These are phyloP conservation scores for Lagenorhynchus albirostris DNA, from an alignment of 2,113 vertebrate genomes.

Conservation along the genomic window DNA sequence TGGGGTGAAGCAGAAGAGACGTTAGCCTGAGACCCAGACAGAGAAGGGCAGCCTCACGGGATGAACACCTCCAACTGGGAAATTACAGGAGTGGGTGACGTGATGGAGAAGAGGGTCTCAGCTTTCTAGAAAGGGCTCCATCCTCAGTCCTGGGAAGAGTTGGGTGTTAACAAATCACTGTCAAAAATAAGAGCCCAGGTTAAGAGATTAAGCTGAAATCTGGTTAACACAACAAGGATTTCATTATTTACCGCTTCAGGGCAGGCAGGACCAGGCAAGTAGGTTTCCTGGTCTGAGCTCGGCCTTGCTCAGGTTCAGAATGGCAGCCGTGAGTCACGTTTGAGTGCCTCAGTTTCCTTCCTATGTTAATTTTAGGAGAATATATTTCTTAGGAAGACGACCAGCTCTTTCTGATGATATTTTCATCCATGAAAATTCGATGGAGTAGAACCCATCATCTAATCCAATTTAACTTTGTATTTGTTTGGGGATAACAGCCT, in stretches of 20 bases:
- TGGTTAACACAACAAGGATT: neutral
- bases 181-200: neutral
- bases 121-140: neutral
- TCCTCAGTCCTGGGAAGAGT: neutral
- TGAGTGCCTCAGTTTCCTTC: neutral
- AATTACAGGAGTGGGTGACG: neutral
- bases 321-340: neutral
- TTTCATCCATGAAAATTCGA: neutral
- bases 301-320: neutral
- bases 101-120: neutral
- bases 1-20: neutral
- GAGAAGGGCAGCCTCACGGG: neutral
- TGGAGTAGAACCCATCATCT: neutral
- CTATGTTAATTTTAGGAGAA: neutral
- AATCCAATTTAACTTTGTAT: neutral
- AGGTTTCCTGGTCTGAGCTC: neutral
- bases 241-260: rapidly evolving
- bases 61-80: neutral
- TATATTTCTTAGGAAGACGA: neutral
- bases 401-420: neutral
- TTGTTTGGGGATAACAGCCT: neutral
- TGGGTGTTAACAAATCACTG: rapidly evolving
- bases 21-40: neutral
- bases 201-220: no score
- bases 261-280: neutral